A percentile compares a stretch with the other conserved stretches of the same genome.
Conservation (phyloP, 2,888 invertebrate species). For the Abscondita cerata region DNA sequence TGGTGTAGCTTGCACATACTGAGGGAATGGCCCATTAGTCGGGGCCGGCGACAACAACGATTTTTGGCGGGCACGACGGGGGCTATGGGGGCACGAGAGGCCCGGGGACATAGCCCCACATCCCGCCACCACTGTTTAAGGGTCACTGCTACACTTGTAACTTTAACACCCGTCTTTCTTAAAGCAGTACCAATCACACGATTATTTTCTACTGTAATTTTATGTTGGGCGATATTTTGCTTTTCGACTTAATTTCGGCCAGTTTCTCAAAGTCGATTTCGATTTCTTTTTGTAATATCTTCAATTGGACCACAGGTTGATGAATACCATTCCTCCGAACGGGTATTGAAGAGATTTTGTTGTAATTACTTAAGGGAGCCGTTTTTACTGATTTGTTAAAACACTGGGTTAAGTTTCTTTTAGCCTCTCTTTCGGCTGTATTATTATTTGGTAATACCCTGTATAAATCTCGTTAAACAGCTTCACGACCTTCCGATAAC, state of each 20-base stretch:
- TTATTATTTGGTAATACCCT: conserved; percentile 7
- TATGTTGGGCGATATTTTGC: conserved; percentile 31
- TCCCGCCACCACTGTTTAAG: conserved; percentile 61
- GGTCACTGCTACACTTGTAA: conserved; percentile 58
- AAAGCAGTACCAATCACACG: conserved; percentile 39
- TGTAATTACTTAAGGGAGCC: conserved; percentile 34
- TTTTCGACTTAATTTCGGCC: conserved; percentile 24
- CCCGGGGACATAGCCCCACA: conserved; percentile 60
- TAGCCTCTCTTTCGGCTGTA: too few relatives aligned
- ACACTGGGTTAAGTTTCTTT: not conserved
- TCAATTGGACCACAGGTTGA: conserved; percentile 6
- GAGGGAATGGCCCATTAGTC: conserved; percentile 80
- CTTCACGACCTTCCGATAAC: too few relatives aligned
- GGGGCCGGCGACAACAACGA: conserved; percentile 46
- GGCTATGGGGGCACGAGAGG: conserved; percentile 53
- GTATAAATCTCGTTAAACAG: not conserved
- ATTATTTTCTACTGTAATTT: conserved; percentile 37
- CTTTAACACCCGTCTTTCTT: conserved; percentile 50
- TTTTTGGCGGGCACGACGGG: conserved; percentile 44
- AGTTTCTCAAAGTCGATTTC: conserved; percentile 14
- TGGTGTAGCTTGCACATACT: conserved; percentile 83
- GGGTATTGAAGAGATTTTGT: conserved; percentile 23
- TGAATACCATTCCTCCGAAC: conserved; percentile 23
- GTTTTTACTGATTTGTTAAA: conserved; percentile 26
- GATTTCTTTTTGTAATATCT: conserved; percentile 10